Percentiles rank a stretch among this genome's conserved stretches.
Conservation (phyloP, 2,888 invertebrate genomes). For the Epiblema foenella region DNA sequence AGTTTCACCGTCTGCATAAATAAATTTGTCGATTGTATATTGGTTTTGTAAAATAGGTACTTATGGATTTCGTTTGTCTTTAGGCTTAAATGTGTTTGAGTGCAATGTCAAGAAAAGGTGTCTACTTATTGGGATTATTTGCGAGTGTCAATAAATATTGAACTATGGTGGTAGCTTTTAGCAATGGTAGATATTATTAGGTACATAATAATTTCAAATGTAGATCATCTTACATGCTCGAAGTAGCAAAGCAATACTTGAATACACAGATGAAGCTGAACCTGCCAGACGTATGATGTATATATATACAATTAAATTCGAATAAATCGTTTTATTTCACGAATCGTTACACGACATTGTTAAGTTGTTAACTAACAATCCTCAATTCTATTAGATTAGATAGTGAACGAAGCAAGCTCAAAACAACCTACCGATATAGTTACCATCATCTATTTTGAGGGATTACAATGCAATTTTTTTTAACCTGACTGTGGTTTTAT, state of each 20-base stretch:
- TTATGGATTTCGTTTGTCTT: conserved; percentile 39
- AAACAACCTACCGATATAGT: too few relatives aligned
- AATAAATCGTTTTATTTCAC: too few relatives aligned
- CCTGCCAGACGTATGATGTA: too few relatives aligned
- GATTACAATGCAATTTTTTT: too few relatives aligned
- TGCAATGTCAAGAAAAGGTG: conserved; percentile 32
- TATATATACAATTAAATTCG: too few relatives aligned
- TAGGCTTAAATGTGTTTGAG: conserved; percentile 29
- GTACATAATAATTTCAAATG: not conserved
- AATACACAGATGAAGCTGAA: not conserved
- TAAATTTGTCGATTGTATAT: conserved; percentile 5
- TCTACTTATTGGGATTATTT: conserved; percentile 17
- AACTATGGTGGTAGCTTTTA: conserved; percentile 3
- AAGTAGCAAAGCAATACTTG: not conserved
- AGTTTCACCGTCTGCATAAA: not conserved
- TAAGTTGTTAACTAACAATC: too few relatives aligned
- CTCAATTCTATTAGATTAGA: too few relatives aligned
- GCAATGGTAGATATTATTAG: conserved; percentile 1
- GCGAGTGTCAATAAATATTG: conserved; percentile 13
- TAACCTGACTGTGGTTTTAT: too few relatives aligned
- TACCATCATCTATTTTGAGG: too few relatives aligned
- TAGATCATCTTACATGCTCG: not conserved
- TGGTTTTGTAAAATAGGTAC: conserved; percentile 36
- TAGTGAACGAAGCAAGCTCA: too few relatives aligned
- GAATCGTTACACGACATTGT: too few relatives aligned